A percentile compares a stretch with the other conserved stretches of the same genome.
phyloP scores from a whole-genome alignment of 2,797 vertebrate species.

The Sebastes flavidus region DNA sequence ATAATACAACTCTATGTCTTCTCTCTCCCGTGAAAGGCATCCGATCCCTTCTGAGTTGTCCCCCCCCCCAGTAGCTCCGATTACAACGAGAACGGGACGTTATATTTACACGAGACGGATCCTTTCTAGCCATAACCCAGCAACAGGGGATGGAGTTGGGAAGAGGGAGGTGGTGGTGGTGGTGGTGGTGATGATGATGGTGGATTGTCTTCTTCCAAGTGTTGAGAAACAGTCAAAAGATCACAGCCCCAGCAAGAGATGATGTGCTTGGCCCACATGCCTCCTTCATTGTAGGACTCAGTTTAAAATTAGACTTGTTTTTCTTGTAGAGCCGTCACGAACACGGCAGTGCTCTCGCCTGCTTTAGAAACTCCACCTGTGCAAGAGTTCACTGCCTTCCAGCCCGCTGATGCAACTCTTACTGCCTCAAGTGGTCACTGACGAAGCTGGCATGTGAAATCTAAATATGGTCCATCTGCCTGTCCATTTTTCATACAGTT shows the following conservation, averaged over 20 bases:
- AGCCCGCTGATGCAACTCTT: slow-evolving; percentile 24
- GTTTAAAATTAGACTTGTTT: slow-evolving; percentile 39
- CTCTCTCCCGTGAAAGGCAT: no score
- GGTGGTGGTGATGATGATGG: background rate
- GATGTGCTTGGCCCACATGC: slow-evolving; percentile 7
- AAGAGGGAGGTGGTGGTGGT: background rate
- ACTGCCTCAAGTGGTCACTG: background rate
- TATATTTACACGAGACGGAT: no score
- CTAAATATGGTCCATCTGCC: slow-evolving; percentile 10
- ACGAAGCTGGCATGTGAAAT: background rate
- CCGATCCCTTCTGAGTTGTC: no score
- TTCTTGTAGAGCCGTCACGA: slow-evolving; percentile 29
- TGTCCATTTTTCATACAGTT: background rate
- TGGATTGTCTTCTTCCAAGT: slow-evolving; percentile 8
- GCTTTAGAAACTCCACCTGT: slow-evolving; percentile 20
- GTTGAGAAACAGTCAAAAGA: slow-evolving; percentile 28
- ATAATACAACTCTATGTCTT: no score
- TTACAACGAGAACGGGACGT: no score
- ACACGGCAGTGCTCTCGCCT: slow-evolving; percentile 11
- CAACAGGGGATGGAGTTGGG: background rate
- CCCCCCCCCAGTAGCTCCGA: no score
- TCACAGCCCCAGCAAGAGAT: slow-evolving; percentile 10
- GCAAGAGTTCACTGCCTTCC: slow-evolving; percentile 7
- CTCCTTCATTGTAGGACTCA: background rate
- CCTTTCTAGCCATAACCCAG: background rate